Evolutionary conservation across 2,113 vertebrate species (phyloP), one percentile per base, ranked within the genome.

Genomic region (Oreocharis arfaki): DNA sequence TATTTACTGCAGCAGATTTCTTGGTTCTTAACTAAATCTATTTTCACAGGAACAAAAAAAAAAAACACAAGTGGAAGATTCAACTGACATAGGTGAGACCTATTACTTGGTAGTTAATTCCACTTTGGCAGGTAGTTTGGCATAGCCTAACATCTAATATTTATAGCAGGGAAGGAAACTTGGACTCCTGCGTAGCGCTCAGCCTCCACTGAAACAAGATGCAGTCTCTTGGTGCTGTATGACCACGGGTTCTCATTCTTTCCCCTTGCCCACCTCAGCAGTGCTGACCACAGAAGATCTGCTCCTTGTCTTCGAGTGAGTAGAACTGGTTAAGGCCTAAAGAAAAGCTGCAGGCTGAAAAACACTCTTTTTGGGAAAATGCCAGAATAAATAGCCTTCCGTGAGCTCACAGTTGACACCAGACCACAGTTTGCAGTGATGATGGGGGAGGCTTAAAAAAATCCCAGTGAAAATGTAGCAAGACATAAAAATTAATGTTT

Each of bases 361-460:
- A 78, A n/a, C 4, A 2, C 35, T 47, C 19, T 24, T 61, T 78
- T 73, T 55, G 90, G 79, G 68, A 12, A 69, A 77, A 95, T 78
- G 94, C 83, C 90, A 93, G 57, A 61, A 91, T 41, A 90, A 95
- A 94, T 47, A 90, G 28, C 55, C 41, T 89, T 89, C 67, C 85
- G 57, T 27, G 20, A 94, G 71, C 65, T 67, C 81, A 69, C 49
- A 80, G 50, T 11, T 89, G 83, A 88, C 76, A 93, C 84, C 78
- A 75, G 57, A 73, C 47, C 67, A 61, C 65, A 57, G 59, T 69
- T 91, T 80, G 74, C 0, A 30, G 60, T 64, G 69, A n/a, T 84
- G 57, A 88, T 75, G 42, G 59, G 21, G 41, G n/a, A 60, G 39
- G 52, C 57, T 95, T 85, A 49, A 94, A 88, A 89, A 91, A 94